phyloP scores from a whole-genome alignment of 2,888 invertebrate genomes.

The Agonopterix arenella region DNA sequence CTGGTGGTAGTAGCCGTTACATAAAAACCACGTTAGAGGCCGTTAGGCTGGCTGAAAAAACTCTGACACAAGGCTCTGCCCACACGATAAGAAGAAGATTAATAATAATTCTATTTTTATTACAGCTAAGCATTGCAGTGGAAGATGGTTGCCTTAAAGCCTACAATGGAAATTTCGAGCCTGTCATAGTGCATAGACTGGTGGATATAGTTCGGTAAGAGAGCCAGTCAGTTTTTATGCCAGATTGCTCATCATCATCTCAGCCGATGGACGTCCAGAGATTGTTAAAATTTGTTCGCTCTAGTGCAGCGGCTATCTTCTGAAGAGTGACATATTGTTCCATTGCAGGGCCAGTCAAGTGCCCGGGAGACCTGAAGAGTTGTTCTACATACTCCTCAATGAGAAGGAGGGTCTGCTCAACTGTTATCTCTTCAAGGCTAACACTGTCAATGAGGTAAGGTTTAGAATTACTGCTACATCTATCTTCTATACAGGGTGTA shows the following conservation, averaged over 20 bases:
- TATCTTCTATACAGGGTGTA: too few relatives aligned
- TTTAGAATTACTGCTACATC: neutral
- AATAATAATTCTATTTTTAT: slow-evolving; percentile 16
- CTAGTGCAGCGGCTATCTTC: too few relatives aligned
- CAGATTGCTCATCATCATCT: too few relatives aligned
- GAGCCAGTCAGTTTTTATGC: too few relatives aligned
- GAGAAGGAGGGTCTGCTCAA: slow-evolving; percentile 84
- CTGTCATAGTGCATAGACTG: slow-evolving; percentile 80
- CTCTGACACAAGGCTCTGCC: too few relatives aligned
- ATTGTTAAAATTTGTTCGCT: too few relatives aligned
- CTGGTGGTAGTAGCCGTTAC: too few relatives aligned
- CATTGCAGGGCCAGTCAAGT: slow-evolving; percentile 60
- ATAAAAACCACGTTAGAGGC: too few relatives aligned
- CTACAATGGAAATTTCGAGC: slow-evolving; percentile 83
- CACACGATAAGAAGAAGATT: too few relatives aligned
- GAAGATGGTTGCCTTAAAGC: slow-evolving; percentile 83
- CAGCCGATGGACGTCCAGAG: too few relatives aligned
- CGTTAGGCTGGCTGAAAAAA: too few relatives aligned
- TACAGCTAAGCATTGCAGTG: slow-evolving; percentile 83
- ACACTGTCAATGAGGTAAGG: slow-evolving; percentile 82
- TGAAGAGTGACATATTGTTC: neutral
- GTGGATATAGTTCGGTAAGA: slow-evolving; percentile 74
- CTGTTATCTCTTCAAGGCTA: slow-evolving; percentile 84
- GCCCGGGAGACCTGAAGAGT: slow-evolving; percentile 75
- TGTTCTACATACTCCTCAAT: slow-evolving; percentile 85